Conservation (phyloP, 2,888 invertebrate genomes). For the Amiota mariae region DNA sequence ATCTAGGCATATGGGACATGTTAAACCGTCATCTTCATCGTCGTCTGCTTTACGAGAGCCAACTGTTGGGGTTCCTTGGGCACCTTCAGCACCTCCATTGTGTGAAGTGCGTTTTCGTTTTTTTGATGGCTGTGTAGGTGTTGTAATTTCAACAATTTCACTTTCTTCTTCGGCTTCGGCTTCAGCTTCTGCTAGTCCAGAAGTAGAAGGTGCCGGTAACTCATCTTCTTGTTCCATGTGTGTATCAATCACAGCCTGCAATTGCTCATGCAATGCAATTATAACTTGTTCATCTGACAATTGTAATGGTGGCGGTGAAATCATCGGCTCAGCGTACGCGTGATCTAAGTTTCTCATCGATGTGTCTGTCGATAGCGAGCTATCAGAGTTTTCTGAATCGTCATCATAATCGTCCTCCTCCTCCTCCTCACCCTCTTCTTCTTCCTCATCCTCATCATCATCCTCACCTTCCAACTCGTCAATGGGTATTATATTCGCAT, state of each 20-base stretch:
- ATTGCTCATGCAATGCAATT: too few relatives aligned
- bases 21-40: conserved; percentile 80
- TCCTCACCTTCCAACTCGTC: too few relatives aligned
- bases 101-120: conserved; percentile 65
- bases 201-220: background rate
- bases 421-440: background rate
- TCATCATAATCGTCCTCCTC: background rate
- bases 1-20: conserved; percentile 92
- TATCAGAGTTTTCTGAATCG: background rate
- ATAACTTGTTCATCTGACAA: conserved; percentile 8
- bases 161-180: conserved; percentile 2
- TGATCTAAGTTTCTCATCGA: conserved; percentile 5
- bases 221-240: too few relatives aligned
- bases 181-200: background rate
- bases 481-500: background rate
- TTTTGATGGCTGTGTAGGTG: conserved; percentile 66
- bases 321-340: conserved; percentile 6
- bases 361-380: background rate
- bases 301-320: background rate
- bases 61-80: conserved; percentile 47
- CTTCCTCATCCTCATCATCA: background rate
- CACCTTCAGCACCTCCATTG: background rate
- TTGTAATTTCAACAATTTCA: conserved; percentile 41
- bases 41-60: conserved; percentile 74
- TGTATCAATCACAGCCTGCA: too few relatives aligned